Evolutionary conservation across 1,140 invertebrate genomes (phyloP), one percentile per base, ranked within the genome.

Genomic region (Drosophila fuyamai): DNA sequence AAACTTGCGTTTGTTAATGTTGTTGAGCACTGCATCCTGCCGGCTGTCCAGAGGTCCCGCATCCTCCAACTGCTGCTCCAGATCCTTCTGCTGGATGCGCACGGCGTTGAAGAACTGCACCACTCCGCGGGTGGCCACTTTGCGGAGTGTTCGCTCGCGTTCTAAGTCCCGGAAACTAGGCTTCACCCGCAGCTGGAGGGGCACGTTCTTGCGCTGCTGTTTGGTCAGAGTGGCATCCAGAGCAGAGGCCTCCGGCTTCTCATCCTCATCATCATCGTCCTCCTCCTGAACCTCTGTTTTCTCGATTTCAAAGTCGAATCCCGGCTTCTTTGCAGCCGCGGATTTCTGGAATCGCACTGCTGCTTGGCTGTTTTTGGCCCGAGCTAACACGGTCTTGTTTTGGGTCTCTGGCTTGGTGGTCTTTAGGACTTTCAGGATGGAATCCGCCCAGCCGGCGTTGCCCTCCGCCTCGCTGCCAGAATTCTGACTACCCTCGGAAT

Each of bases 71-170:
- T 97, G 95, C 55, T 94, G 94, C 54, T 96, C 94, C 53, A 98
- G 93, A 54, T 95, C 94, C 91, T 95, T 96, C 92, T 98, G 97
- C 93, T 98, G 97, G 76, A 96, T 94, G 86, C 94, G 95, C 0
- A 98, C 97, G 23, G 97, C 96, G 94, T 98, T 98, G 77, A 98
- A 98, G 73, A 98, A 93, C 92, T 98, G 97, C 1, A 98, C 97
- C 5, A 98, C 97, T 88, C 97, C 97, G 91, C 96, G 97, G 61
- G 97, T 98, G 14, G 97, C 97, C 78, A 98, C 97, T 94, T 96
- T 97, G 35, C 95, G 93, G 56, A 98, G 92, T 47, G 94, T 93
- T 77, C 94, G 95, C 93, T 98, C 97, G 72, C 94, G 94, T 46
- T 96, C 95, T 57, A 98, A 93, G 48, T 95, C 94, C 88, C 94